Percentiles rank a stretch among this genome's conserved stretches.
phyloP scores from a whole-genome alignment of 2,113 vertebrate species.

The Ramphastos sulfuratus region DNA sequence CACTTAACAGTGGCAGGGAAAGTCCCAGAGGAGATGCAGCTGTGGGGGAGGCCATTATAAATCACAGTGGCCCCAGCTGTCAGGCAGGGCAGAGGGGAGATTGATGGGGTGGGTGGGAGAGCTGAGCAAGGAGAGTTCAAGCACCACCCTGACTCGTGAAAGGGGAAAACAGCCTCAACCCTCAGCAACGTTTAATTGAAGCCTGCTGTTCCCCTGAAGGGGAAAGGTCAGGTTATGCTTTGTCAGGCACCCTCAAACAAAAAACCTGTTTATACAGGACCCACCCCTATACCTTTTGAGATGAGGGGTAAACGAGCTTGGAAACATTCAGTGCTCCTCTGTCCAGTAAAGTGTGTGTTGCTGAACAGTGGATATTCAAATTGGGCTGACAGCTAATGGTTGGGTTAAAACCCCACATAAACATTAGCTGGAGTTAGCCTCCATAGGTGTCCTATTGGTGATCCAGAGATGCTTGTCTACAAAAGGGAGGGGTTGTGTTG shows the following conservation, averaged over 20 bases:
- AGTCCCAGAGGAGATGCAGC: neutral
- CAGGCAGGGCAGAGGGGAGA: neutral
- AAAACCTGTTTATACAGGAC: constrained; percentile 46
- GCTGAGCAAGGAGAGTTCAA: constrained; percentile 53
- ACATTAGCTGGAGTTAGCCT: neutral
- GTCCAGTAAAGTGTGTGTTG: neutral
- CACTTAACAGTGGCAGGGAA: neutral
- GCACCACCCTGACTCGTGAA: neutral
- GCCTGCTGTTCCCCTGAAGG: constrained; percentile 12
- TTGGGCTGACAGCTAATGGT: neutral
- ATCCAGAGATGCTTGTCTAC: fast-evolving
- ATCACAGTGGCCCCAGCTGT: neutral
- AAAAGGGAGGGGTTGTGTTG: neutral
- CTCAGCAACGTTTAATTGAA: constrained; percentile 43
- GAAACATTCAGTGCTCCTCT: neutral
- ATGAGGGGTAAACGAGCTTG: neutral
- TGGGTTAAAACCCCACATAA: neutral
- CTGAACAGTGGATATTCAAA: neutral
- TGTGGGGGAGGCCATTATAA: neutral
- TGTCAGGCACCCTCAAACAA: neutral
- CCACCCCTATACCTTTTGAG: constrained; percentile 37
- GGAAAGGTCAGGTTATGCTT: constrained; percentile 55
- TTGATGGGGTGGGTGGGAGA: constrained; percentile 59
- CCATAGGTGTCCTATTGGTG: neutral
- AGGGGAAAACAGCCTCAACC: constrained; percentile 10